These are phyloP conservation scores for Elymnias hypermnestra DNA, from an alignment of 1,140 invertebrate genomes.

Conservation along the genomic window DNA sequence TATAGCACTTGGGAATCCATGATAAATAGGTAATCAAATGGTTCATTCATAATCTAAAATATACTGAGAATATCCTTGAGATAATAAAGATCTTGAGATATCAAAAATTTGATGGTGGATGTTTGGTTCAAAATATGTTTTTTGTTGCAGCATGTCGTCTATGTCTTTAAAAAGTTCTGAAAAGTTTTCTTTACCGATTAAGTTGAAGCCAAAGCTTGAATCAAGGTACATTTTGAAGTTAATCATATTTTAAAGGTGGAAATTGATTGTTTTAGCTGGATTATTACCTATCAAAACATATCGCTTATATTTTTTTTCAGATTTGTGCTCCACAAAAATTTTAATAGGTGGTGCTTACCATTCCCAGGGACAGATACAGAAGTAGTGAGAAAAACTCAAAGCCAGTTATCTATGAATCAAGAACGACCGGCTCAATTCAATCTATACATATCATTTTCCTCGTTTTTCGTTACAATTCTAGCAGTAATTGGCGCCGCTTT, in stretches of 20 bases:
- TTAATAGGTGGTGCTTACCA: constrained; percentile 82
- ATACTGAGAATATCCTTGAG: too few species aligned
- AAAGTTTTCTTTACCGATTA: constrained; percentile 78
- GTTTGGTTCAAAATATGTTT: not conserved
- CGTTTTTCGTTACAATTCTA: constrained; percentile 66
- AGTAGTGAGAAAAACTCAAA: constrained; percentile 86
- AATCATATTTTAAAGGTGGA: not conserved
- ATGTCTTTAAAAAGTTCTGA: constrained; percentile 75
- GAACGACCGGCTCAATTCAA: constrained; percentile 81
- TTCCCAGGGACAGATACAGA: constrained; percentile 90
- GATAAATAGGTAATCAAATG: constrained; percentile 78
- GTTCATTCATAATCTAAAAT: not conserved
- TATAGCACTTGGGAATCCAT: constrained; percentile 90
- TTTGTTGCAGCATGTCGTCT: constrained; percentile 49
- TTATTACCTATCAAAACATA: too few species aligned
- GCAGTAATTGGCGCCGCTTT: constrained; percentile 77
- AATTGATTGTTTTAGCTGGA: too few species aligned
- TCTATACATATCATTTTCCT: constrained; percentile 78
- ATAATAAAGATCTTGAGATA: too few species aligned
- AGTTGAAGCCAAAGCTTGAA: constrained; percentile 78
- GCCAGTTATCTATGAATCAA: constrained; percentile 81
- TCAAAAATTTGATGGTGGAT: too few species aligned
- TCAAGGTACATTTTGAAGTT: constrained; percentile 48
- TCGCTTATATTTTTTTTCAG: constrained; percentile 57
- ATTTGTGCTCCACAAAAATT: constrained; percentile 78